Evolutionary conservation across 2,888 invertebrate species (phyloP).

Genomic region (Coleophora flavipennella): DNA sequence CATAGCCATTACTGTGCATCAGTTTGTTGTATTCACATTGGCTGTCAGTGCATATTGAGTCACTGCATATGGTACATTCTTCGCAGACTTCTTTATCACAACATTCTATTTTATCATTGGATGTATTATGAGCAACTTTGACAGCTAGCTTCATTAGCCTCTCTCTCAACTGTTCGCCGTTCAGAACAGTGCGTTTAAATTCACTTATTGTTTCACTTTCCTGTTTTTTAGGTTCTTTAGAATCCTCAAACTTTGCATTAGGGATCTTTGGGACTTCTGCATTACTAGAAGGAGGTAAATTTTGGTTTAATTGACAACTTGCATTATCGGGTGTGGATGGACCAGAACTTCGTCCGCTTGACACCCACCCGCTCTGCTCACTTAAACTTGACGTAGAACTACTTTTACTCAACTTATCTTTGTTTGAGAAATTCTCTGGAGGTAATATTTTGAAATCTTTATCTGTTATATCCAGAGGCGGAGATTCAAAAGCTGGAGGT

Average conservation of each 20-base stretch:
- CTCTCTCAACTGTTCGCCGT: slow-evolving; percentile 77
- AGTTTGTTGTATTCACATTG: slow-evolving; percentile 65
- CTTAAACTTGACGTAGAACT: slow-evolving; percentile 79
- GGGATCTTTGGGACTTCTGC: slow-evolving; percentile 32
- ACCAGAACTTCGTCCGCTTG: slow-evolving; percentile 79
- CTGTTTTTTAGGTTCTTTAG: slow-evolving; percentile 26
- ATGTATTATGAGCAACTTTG: slow-evolving; percentile 55
- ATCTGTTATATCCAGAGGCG: slow-evolving; percentile 63
- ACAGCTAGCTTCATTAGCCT: slow-evolving; percentile 76
- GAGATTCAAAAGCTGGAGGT: slow-evolving; percentile 73
- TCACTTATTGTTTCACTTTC: slow-evolving; percentile 53
- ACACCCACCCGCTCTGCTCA: slow-evolving; percentile 92
- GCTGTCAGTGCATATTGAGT: slow-evolving; percentile 65
- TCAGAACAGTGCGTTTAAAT: slow-evolving; percentile 65
- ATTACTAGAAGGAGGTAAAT: slow-evolving; percentile 45
- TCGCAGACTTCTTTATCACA: slow-evolving; percentile 68
- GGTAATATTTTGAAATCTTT: slow-evolving; percentile 67
- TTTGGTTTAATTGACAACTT: slow-evolving; percentile 67
- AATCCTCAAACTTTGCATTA: slow-evolving; percentile 37
- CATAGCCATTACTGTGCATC: slow-evolving; percentile 58
- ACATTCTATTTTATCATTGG: slow-evolving; percentile 65
- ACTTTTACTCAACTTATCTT: slow-evolving; percentile 57
- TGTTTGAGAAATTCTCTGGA: slow-evolving; percentile 61
- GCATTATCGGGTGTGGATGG: slow-evolving; percentile 75
- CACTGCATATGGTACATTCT: slow-evolving; percentile 66